phyloP scores from a whole-genome alignment of 2,113 vertebrate genomes.

The Hippocampus mohnikei region DNA sequence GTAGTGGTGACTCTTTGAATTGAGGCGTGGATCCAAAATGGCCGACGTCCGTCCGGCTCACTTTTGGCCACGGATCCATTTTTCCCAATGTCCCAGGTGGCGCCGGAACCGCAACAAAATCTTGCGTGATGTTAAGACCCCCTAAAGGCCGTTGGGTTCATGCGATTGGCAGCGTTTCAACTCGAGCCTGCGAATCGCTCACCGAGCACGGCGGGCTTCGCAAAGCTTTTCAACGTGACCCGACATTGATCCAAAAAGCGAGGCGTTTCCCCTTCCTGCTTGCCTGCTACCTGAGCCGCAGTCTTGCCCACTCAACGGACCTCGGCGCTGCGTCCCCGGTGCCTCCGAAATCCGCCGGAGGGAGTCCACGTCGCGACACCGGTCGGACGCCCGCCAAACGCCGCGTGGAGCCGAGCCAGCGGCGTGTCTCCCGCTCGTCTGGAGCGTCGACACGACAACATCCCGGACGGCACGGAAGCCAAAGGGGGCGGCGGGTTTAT shows the following conservation, averaged over 20 bases:
- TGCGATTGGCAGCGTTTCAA: too few species aligned
- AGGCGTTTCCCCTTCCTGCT: conserved; percentile 12
- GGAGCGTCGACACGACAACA: conserved; percentile 3
- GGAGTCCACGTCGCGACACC: conserved; percentile 1
- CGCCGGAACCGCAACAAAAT: too few species aligned
- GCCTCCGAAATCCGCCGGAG: not conserved
- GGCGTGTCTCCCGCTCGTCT: conserved; percentile 14
- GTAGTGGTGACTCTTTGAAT: too few species aligned
- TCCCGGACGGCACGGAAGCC: not conserved
- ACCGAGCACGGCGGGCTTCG: not conserved
- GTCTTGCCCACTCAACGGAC: conserved; percentile 32
- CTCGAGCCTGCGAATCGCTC: not conserved
- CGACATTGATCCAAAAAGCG: conserved; percentile 1
- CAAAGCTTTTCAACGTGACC: not conserved
- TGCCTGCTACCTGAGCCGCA: conserved; percentile 2
- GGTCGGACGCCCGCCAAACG: conserved; percentile 7
- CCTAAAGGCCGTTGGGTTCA: not conserved
- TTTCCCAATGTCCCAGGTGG: not conserved
- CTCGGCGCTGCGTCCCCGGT: conserved; percentile 6
- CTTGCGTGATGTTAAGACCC: too few species aligned
- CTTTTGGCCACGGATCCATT: not conserved
- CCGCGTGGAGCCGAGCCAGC: conserved; percentile 3
- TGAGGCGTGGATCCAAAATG: too few species aligned
- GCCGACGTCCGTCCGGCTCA: too few species aligned
- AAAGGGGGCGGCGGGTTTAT: not conserved